Evolutionary conservation across 2,113 vertebrate species (phyloP).

Genomic region (Amphiprion percula): DNA sequence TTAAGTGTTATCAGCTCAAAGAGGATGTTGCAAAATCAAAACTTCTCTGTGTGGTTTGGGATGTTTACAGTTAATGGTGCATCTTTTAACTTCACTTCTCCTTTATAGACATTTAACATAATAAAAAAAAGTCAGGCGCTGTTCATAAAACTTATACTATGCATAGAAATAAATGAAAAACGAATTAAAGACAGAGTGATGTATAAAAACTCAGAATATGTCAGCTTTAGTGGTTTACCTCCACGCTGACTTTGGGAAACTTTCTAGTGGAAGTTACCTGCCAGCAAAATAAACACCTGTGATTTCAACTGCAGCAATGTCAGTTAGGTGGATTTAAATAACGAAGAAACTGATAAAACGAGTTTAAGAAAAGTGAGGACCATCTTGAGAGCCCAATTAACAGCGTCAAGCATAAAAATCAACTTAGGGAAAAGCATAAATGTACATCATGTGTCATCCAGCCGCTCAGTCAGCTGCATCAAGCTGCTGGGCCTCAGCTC

Average conservation of each 20-base stretch:
- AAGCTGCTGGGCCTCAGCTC: constrained; percentile 52
- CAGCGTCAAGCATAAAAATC: neutral
- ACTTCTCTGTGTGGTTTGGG: constrained; percentile 54
- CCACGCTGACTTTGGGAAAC: too few species aligned
- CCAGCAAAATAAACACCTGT: constrained; percentile 1
- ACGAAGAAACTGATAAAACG: neutral
- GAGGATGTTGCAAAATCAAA: constrained; percentile 53
- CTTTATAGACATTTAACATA: constrained; percentile 1
- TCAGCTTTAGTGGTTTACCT: too few species aligned
- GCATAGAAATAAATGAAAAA: too few species aligned
- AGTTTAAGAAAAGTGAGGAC: neutral
- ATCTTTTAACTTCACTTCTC: constrained; percentile 19
- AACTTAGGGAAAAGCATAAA: neutral
- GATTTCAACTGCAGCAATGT: neutral
- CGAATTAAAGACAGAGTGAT: neutral
- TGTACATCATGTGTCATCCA: neutral
- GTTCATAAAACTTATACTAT: neutral
- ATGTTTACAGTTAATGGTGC: neutral
- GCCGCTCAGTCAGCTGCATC: constrained; percentile 6
- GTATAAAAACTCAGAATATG: too few species aligned
- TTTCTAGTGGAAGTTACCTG: neutral
- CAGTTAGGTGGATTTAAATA: neutral
- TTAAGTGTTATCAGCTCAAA: constrained; percentile 32
- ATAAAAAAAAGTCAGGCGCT: neutral
- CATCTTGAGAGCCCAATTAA: neutral